Percentiles rank a stretch among this genome's conserved stretches.
These are phyloP conservation scores for Smittia sp. DNA, from an alignment of 2,888 invertebrate genomes.

Conservation along the genomic window DNA sequence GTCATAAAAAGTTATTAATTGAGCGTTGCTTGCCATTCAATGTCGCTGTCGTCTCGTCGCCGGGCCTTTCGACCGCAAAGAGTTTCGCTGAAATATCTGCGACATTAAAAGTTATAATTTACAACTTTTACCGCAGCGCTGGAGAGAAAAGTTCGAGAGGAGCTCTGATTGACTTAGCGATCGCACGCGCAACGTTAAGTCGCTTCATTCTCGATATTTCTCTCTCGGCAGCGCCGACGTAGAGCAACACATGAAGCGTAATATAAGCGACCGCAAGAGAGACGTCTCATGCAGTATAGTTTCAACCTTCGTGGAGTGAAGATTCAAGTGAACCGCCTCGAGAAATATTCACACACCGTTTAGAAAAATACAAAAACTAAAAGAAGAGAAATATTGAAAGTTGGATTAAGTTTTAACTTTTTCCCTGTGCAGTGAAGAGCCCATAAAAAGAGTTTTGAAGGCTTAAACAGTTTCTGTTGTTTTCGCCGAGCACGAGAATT, in stretches of 20 bases:
- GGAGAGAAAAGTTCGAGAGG: neutral
- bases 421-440: neutral
- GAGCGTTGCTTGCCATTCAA: neutral
- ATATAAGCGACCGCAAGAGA: slow-evolving; percentile 11
- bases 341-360: neutral
- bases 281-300: slow-evolving; percentile 10
- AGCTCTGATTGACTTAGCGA: neutral
- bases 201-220: neutral
- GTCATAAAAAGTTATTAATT: neutral
- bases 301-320: neutral
- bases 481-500: neutral
- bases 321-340: neutral
- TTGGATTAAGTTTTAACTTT: neutral
- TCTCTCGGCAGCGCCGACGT: neutral
- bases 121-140: neutral
- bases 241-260: neutral
- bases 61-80: neutral
- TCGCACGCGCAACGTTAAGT: slow-evolving; percentile 21
- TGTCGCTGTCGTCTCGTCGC: neutral
- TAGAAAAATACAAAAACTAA: neutral
- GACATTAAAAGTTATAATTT: neutral
- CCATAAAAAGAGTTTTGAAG: slow-evolving; percentile 12
- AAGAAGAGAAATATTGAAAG: slow-evolving; percentile 7
- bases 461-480: neutral
- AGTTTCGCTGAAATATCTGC: neutral